Evolutionary conservation across 2,113 vertebrate genomes (phyloP).

Genomic region (Varanus komodoensis): DNA sequence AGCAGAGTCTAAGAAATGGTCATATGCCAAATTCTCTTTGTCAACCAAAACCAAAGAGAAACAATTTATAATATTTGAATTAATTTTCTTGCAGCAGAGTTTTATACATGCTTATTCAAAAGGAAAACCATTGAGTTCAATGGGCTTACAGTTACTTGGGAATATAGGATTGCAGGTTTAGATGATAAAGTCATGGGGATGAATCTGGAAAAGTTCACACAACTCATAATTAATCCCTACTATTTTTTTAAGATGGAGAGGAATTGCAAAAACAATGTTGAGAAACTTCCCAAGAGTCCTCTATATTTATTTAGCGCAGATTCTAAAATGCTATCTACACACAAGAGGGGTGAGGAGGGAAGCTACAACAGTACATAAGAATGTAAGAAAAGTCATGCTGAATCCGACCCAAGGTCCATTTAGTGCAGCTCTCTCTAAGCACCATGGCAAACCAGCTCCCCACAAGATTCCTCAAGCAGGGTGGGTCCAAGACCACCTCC

Average conservation of each 20-base stretch:
- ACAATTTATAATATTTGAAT: neutral
- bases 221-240: neutral
- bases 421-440: too few relatives aligned
- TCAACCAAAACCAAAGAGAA: neutral
- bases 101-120: neutral
- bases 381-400: too few relatives aligned
- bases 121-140: neutral
- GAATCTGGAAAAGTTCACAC: neutral
- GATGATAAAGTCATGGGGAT: neutral
- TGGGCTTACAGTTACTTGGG: neutral
- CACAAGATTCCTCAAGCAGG: too few relatives aligned
- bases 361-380: neutral
- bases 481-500: too few relatives aligned
- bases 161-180: neutral
- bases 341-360: conserved; percentile 1
- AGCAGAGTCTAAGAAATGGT: neutral
- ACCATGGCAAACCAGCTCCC: too few relatives aligned
- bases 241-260: too few relatives aligned
- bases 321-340: neutral
- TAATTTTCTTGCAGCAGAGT: neutral
- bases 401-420: too few relatives aligned
- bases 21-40: neutral
- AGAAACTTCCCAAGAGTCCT: neutral
- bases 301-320: neutral
- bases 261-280: neutral